These are phyloP conservation scores for Cantharis rufa DNA, from an alignment of 2,888 invertebrate species.

Conservation along the genomic window DNA sequence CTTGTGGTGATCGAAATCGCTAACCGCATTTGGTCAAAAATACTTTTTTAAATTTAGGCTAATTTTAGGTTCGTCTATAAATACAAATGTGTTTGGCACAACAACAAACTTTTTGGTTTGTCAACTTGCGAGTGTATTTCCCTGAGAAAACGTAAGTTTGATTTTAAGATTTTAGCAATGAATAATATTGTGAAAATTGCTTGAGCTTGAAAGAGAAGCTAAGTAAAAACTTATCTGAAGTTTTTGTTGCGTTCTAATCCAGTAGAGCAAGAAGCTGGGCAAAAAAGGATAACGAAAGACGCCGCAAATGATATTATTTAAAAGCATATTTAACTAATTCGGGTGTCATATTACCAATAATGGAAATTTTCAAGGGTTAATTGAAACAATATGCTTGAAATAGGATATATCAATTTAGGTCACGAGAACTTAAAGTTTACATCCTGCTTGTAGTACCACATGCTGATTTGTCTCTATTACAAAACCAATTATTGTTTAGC, in stretches of 20 bases:
- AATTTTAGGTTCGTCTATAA: not conserved
- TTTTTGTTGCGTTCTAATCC: no score
- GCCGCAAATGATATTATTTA: not conserved
- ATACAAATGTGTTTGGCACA: not conserved
- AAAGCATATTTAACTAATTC: not conserved
- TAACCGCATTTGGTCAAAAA: no score
- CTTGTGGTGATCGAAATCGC: no score
- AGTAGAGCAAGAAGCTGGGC: not conserved
- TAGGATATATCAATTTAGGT: slow-evolving; percentile 21
- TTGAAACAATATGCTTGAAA: not conserved
- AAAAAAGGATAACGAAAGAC: not conserved
- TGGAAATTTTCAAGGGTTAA: not conserved
- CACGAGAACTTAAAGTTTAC: slow-evolving; percentile 16
- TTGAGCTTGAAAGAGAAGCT: not conserved
- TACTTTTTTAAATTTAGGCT: not conserved
- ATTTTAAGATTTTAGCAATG: not conserved
- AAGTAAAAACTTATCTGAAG: no score
- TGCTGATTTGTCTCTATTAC: not conserved
- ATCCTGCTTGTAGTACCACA: slow-evolving; percentile 9
- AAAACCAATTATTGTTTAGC: not conserved
- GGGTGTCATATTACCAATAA: not conserved
- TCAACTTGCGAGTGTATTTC: not conserved
- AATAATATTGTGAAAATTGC: not conserved
- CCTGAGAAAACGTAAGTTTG: not conserved
- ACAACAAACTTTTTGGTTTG: not conserved